A percentile compares a stretch with the other conserved stretches of the same genome.
These are phyloP conservation scores for Oophaga pumilio DNA, from an alignment of 2,113 vertebrate genomes.

Conservation along the genomic window DNA sequence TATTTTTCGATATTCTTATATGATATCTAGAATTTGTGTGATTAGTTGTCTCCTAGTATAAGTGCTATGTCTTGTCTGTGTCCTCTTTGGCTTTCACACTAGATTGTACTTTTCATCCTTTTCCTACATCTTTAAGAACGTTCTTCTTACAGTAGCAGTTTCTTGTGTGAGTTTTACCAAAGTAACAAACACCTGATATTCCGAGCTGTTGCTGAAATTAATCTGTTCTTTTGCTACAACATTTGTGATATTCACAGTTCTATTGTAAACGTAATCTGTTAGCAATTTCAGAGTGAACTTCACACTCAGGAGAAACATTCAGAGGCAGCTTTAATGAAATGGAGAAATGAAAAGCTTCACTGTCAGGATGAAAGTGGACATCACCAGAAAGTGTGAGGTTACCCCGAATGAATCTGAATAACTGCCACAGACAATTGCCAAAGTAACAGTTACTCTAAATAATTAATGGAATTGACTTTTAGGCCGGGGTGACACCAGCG, in stretches of 20 bases:
- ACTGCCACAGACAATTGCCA: too few species aligned
- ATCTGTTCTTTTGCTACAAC: conserved; percentile 17
- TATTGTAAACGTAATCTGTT: not conserved
- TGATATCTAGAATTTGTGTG: too few species aligned
- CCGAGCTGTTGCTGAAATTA: not conserved
- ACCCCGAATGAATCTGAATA: not conserved
- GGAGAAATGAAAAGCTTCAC: not conserved
- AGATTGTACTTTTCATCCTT: not conserved
- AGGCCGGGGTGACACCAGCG: too few species aligned
- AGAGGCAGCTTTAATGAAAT: conserved; percentile 10
- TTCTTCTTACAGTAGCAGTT: not conserved
- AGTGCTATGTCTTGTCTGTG: not conserved
- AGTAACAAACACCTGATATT: conserved; percentile 1
- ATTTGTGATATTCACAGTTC: conserved; percentile 7
- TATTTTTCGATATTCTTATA: too few species aligned
- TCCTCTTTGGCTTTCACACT: not conserved
- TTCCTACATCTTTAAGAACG: not conserved
- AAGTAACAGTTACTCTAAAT: not conserved
- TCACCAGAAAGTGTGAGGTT: not conserved
- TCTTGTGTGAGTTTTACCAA: conserved; percentile 8
- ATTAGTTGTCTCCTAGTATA: too few species aligned
- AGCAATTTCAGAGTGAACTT: conserved; percentile 26
- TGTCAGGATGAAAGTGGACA: not conserved
- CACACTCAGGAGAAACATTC: not conserved
- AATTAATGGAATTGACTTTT: too few species aligned